Evolutionary conservation across 2,888 invertebrate species (phyloP), one percentile per base, ranked within the genome.

Genomic region (Exephanes ischioxanthus): DNA sequence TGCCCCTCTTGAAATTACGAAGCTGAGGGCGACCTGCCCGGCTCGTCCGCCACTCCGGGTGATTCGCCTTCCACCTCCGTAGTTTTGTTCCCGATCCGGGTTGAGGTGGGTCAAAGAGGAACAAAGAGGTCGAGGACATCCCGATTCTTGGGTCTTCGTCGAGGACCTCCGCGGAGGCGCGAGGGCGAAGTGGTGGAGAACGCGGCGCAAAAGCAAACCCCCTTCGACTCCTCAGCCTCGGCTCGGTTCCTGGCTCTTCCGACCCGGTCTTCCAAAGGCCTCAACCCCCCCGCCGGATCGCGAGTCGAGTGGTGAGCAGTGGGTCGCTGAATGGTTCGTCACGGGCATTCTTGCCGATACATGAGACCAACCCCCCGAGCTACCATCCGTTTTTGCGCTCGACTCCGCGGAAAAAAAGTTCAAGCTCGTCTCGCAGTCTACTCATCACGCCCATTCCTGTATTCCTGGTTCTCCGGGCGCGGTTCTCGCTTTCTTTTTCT

Each of bases 291-390:
- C 22, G 14, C 16, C 2, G 37, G 41, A 55, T 19, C 19, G 70
- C 26, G 63, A 75, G 55, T 85, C 67, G 26, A 78, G 77, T 73
- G 84, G 67, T 66, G 77, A 73, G 37, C 68, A 66, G 67, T 63
- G 71, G 72, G 51, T 73, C 33, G 45, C 71, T 85, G 81, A 85
- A 82, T 85, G 80, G 81, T 63, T 85, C 85, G 85, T 85, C 85
- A 82, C 78, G 72, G 75, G 66, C 26, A 71, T 75, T 81, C 81
- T 81, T 14, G 73, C 61, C 53, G 78, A 70, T 78, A 71, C 75
- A 70, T 30, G 66, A 71, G 63, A 75, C 75, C 30, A 66, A 26
- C 26, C 33, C 73, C 63, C 26, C 9, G 48, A 45, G 41, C 11
- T 58, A 26, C 58, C n/a, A 53, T 7, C 75, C 67, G n/a, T 61